Evolutionary conservation across 2,113 vertebrate genomes (phyloP).

Genomic region (Leucosticte australis): DNA sequence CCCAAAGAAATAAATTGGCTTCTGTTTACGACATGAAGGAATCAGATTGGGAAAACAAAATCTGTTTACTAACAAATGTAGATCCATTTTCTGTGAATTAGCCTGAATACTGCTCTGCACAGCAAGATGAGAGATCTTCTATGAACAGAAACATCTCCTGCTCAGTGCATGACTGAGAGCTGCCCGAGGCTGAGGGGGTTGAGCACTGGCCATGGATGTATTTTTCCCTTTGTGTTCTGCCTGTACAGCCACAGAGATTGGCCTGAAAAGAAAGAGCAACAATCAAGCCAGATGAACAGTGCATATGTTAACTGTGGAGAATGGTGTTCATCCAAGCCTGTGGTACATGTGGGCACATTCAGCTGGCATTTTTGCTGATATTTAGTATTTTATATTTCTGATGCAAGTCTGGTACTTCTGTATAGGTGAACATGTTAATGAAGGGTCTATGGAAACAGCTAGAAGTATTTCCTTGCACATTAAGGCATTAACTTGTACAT

Average conservation of each 20-base stretch:
- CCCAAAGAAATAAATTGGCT: background rate
- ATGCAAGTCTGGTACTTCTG: rapidly evolving
- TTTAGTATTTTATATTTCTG: background rate
- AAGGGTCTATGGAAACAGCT: background rate
- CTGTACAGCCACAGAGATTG: background rate
- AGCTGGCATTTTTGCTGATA: background rate
- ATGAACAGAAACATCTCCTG: background rate
- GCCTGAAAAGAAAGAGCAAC: background rate
- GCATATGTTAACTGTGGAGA: background rate
- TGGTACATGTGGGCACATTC: background rate
- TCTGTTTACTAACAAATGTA: background rate
- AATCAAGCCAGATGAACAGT: background rate
- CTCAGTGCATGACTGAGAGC: background rate
- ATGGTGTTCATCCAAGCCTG: background rate
- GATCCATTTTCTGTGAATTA: background rate
- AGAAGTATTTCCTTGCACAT: background rate
- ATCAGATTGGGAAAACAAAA: background rate
- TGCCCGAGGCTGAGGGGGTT: background rate
- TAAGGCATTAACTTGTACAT: background rate
- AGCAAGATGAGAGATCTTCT: background rate
- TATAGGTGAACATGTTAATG: rapidly evolving
- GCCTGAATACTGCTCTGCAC: background rate
- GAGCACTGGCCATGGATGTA: background rate
- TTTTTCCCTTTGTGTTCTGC: background rate
- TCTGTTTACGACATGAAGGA: background rate